These are phyloP conservation scores for Apamea epomidion DNA, from an alignment of 2,888 invertebrate genomes.

Conservation along the genomic window DNA sequence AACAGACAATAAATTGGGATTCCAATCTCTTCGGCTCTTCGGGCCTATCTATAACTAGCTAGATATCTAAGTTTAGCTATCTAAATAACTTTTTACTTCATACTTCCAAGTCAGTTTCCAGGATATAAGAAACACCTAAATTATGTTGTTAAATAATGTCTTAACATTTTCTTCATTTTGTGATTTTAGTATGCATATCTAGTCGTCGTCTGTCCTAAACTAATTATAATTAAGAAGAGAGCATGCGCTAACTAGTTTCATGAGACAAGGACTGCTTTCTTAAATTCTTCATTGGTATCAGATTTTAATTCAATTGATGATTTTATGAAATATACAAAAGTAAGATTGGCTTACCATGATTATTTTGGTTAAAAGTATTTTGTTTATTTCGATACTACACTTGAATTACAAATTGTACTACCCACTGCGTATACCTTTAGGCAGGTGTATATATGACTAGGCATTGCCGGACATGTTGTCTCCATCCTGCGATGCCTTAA, in stretches of 20 bases:
- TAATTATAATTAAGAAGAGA: conserved; percentile 29
- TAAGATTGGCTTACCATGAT: neutral
- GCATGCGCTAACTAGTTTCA: neutral
- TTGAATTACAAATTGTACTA: neutral
- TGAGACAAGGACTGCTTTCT: too few relatives aligned
- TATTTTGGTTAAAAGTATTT: neutral
- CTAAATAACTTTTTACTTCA: conserved; percentile 9
- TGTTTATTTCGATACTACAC: neutral
- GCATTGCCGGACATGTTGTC: too few relatives aligned
- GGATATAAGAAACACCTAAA: neutral
- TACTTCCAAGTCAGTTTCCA: neutral
- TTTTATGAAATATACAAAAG: neutral
- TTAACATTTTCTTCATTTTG: conserved; percentile 15
- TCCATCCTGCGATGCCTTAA: neutral
- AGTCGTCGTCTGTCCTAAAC: conserved; percentile 3
- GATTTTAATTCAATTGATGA: neutral
- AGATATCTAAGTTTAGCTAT: conserved; percentile 13
- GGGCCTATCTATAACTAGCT: conserved; percentile 21
- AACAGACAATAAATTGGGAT: conserved; percentile 59
- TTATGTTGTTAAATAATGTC: neutral
- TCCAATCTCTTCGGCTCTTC: conserved; percentile 55
- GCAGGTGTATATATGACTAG: too few relatives aligned
- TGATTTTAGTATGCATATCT: conserved; percentile 22
- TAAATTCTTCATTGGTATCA: neutral
- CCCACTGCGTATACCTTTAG: neutral